These are phyloP conservation scores for Xiphydria camelus DNA, from an alignment of 2,888 invertebrate species.

Conservation along the genomic window DNA sequence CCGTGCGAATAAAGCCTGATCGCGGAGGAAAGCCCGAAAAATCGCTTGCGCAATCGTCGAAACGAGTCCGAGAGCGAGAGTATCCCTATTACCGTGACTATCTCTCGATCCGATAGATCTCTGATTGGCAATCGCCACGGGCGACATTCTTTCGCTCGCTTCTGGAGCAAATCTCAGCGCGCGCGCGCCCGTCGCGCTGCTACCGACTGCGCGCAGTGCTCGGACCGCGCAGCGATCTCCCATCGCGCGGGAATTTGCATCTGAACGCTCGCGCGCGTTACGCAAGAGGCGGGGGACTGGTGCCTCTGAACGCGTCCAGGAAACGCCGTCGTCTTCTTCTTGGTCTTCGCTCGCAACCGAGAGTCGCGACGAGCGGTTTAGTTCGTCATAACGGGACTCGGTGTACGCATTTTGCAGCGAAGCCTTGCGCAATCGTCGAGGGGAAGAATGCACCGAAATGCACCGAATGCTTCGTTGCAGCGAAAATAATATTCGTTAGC, in stretches of 20 bases:
- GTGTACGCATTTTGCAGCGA: no score
- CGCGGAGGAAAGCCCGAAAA: constrained; percentile 1
- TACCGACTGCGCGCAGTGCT: constrained; percentile 17
- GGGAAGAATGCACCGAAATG: no score
- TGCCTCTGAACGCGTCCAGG: constrained; percentile 42
- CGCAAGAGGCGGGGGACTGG: constrained; percentile 35
- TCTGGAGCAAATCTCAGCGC: constrained; percentile 22
- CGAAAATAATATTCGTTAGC: no score
- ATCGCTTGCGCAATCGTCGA: neutral
- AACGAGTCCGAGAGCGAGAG: neutral
- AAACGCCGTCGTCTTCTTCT: no score
- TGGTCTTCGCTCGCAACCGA: no score
- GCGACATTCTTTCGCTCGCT: constrained; percentile 37
- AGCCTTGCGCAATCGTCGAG: no score
- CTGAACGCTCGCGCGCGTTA: constrained; percentile 34
- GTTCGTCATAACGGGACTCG: no score
- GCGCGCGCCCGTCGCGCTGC: constrained; percentile 21
- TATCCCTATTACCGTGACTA: neutral
- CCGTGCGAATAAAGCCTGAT: no score
- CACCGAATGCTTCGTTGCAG: no score
- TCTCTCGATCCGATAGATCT: neutral
- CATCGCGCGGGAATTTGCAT: constrained; percentile 39
- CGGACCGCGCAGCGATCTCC: constrained; percentile 27
- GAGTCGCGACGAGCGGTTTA: no score
- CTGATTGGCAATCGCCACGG: constrained; percentile 14